phyloP scores from a whole-genome alignment of 2,888 invertebrate genomes.

The Synanthedon formicaeformis region DNA sequence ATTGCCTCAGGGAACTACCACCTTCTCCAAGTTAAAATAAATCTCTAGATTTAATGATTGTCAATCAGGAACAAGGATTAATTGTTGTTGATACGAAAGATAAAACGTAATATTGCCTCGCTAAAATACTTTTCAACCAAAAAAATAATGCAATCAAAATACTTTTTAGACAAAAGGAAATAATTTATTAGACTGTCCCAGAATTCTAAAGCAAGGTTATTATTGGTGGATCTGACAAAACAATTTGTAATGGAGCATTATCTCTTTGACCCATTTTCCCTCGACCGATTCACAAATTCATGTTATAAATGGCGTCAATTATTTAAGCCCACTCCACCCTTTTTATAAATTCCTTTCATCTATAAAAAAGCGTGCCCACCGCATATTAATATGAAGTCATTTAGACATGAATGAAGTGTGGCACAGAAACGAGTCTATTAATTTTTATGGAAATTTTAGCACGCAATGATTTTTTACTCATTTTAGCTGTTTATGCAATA shows the following conservation, averaged over 20 bases:
- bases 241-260: constrained; percentile 22
- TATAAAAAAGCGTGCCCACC: background rate
- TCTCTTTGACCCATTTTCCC: constrained; percentile 23
- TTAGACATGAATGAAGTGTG: background rate
- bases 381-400: background rate
- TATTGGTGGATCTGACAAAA: constrained; percentile 10
- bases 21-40: background rate
- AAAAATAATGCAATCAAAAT: background rate
- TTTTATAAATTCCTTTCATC: background rate
- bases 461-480: too few relatives aligned
- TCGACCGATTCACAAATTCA: constrained; percentile 13
- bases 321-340: constrained; percentile 2
- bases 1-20: background rate
- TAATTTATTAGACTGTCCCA: background rate
- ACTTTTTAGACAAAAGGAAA: background rate
- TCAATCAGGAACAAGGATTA: too few relatives aligned
- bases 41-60: too few relatives aligned
- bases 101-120: too few relatives aligned
- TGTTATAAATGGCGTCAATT: constrained; percentile 6
- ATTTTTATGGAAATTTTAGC: background rate
- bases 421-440: background rate
- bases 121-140: background rate
- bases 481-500: too few relatives aligned
- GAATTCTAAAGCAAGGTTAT: background rate
- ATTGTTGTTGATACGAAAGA: too few relatives aligned